Evolutionary conservation across 1,140 invertebrate species (phyloP).

Genomic region (Caenorhabditis remanei): DNA sequence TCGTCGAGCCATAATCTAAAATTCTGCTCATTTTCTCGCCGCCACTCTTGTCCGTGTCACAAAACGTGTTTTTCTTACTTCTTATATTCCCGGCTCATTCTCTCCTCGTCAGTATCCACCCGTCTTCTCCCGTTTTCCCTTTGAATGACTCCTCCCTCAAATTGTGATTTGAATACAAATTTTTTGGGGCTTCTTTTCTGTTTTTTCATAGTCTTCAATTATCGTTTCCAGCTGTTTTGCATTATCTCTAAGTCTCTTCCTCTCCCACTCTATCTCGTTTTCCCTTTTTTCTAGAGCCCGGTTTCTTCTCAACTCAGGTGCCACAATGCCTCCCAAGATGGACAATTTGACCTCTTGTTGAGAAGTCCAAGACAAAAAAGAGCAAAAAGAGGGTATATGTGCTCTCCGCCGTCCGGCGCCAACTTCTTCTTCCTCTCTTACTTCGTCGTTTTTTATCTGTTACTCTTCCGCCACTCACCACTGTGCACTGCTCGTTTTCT

Average conservation of each 20-base stretch:
- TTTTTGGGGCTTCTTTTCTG: conserved; percentile 12
- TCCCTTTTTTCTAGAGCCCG: background rate
- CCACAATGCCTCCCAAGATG: background rate
- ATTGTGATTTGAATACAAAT: conserved; percentile 48
- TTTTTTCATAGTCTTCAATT: no score
- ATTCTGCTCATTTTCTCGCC: conserved; percentile 51
- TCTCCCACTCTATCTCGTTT: background rate
- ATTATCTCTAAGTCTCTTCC: background rate
- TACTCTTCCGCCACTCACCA: conserved; percentile 44
- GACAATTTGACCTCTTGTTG: conserved; percentile 30
- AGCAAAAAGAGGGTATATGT: conserved; percentile 28
- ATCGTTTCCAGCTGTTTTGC: conserved; percentile 16
- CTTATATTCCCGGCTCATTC: no score
- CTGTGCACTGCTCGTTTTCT: background rate
- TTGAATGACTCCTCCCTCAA: background rate
- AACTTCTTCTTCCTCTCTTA: background rate
- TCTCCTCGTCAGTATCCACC: background rate
- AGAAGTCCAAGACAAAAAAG: conserved; percentile 41
- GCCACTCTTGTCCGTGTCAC: conserved; percentile 15
- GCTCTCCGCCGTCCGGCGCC: background rate
- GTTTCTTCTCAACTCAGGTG: background rate
- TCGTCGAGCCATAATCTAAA: conserved; percentile 54
- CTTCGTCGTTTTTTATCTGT: conserved; percentile 43
- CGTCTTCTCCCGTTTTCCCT: background rate
- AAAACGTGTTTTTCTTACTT: conserved; percentile 49